Percentiles rank a stretch among this genome's conserved stretches.
phyloP scores from a whole-genome alignment of 2,113 vertebrate genomes.

The Atrichornis clamosus region DNA sequence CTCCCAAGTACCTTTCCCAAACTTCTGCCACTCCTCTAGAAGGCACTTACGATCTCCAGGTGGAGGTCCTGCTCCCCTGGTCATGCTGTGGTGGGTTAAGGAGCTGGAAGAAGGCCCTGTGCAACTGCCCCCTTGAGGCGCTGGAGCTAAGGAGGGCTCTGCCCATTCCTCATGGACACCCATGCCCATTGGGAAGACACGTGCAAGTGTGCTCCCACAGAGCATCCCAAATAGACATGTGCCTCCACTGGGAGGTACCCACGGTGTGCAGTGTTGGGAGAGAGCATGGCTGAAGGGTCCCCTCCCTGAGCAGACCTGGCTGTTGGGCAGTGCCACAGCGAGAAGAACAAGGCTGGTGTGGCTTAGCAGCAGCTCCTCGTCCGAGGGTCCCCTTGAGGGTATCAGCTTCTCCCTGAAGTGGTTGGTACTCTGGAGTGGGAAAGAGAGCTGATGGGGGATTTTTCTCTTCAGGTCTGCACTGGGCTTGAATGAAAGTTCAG shows the following conservation, averaged over 20 bases:
- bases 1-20: neutral
- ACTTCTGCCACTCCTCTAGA: neutral
- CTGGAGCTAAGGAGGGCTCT: neutral
- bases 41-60: neutral
- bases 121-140: neutral
- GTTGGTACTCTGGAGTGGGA: neutral
- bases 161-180: rapidly evolving
- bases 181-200: rapidly evolving
- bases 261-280: neutral
- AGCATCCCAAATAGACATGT: rapidly evolving
- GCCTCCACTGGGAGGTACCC: neutral
- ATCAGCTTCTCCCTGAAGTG: neutral
- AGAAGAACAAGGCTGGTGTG: neutral
- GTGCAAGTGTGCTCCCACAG: neutral
- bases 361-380: neutral
- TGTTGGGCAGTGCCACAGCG: neutral
- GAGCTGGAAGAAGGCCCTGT: neutral
- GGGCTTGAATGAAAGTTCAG: neutral
- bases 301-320: neutral
- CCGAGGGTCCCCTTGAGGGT: neutral
- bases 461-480: neutral
- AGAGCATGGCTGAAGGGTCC: neutral
- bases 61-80: neutral
- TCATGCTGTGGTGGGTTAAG: rapidly evolving
- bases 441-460: neutral